phyloP scores from a whole-genome alignment of 2,113 vertebrate species.

The Nerophis ophidion region DNA sequence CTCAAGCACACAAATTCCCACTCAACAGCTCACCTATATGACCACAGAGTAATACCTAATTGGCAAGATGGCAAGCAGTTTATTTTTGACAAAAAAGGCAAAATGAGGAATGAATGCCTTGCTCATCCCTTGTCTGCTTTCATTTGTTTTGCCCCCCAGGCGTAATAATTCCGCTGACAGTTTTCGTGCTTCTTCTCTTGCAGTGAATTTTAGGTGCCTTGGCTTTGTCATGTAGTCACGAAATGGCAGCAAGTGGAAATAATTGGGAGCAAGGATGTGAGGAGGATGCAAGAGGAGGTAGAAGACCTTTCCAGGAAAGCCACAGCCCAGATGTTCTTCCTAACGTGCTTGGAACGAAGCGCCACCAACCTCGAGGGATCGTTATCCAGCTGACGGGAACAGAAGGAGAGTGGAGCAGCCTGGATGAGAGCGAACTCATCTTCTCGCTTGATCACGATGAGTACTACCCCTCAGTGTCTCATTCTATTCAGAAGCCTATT shows the following conservation, averaged over 20 bases:
- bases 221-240: constrained; percentile 50
- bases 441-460: constrained; percentile 64
- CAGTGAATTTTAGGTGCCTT: constrained; percentile 14
- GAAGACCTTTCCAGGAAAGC: constrained; percentile 13
- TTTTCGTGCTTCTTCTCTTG: constrained; percentile 4
- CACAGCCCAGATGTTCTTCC: constrained; percentile 1
- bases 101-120: constrained; percentile 15
- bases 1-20: constrained; percentile 11
- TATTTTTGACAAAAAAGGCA: constrained; percentile 32
- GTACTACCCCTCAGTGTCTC: constrained; percentile 42
- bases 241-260: constrained; percentile 68
- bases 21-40: constrained; percentile 14
- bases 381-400: constrained; percentile 70
- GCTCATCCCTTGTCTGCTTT: constrained; percentile 10
- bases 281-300: constrained; percentile 15
- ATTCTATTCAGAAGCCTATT: constrained; percentile 47
- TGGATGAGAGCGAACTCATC: constrained; percentile 64
- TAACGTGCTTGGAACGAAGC: constrained; percentile 28
- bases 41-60: constrained; percentile 11
- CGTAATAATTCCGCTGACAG: constrained; percentile 31
- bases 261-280: constrained; percentile 27
- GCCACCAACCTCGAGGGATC: constrained; percentile 59
- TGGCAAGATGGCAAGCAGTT: constrained; percentile 21
- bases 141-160: constrained; percentile 18
- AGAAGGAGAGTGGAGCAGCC: constrained; percentile 63